Conservation (phyloP, 2,888 invertebrate genomes). For the Byasa hedistus region DNA sequence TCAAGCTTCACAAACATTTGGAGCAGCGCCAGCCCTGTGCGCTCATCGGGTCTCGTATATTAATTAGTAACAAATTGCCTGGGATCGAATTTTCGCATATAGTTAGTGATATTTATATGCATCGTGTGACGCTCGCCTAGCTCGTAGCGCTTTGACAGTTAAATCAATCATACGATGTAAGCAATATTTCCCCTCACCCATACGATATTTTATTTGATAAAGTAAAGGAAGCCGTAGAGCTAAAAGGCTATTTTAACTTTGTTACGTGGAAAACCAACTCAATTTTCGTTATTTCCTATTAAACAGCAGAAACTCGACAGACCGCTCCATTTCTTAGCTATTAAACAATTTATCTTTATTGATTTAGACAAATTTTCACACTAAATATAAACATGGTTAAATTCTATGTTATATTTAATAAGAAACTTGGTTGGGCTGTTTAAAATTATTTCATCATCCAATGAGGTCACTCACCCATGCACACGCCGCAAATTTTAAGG, state of each 20-base stretch:
- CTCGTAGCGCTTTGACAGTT: constrained; percentile 10
- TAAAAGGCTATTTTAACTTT: too few species aligned
- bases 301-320: too few species aligned
- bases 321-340: too few species aligned
- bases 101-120: constrained; percentile 3
- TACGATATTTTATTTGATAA: not conserved
- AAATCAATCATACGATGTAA: constrained; percentile 10
- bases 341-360: too few species aligned
- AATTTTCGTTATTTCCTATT: too few species aligned
- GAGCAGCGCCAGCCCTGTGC: not conserved
- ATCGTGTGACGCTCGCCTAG: constrained; percentile 2
- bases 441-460: not conserved
- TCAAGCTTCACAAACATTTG: constrained; percentile 8
- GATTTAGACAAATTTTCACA: too few species aligned
- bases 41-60: constrained; percentile 10
- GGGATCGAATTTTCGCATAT: constrained; percentile 10
- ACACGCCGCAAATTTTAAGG: constrained; percentile 84
- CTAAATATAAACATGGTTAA: too few species aligned
- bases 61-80: constrained; percentile 39
- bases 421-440: not conserved
- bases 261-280: too few species aligned
- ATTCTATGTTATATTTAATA: not conserved
- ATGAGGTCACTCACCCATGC: constrained; percentile 79
- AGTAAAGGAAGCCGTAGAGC: not conserved
- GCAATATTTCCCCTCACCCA: not conserved